Evolutionary conservation across 2,888 invertebrate genomes (phyloP), one percentile per base, ranked within the genome.

Genomic region (Diplolepis rosae): DNA sequence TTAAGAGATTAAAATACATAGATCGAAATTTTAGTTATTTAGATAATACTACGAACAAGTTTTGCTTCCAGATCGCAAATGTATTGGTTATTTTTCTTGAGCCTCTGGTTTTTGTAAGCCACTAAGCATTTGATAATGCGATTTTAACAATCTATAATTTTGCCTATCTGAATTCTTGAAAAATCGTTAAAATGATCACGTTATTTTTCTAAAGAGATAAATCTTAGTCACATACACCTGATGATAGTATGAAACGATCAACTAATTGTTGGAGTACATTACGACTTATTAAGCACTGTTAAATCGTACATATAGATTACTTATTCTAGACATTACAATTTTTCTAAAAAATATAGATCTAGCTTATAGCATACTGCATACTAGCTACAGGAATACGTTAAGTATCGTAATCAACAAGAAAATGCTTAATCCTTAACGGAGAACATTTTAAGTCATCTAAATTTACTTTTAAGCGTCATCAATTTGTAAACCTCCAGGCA

Each of bases 361-460:
- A 84, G 80, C 79, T 81, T 82, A 81, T 70, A 70, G 78, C 82
- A 73, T 81, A 84, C 80, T 77, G 80, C 76, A 73, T 74, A 75
- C 66, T 73, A 54, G 61, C 61, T 35, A 61, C 24, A 61, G 13
- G 35, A 61, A 24, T 39, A 78, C 61, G 75, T 77, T 77, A 80
- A 78, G 66, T 79, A 79, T 77, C 73, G 70, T 73, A 70, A 48
- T 65, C 73, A 71, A 73, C 72, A 74, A 76, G 42, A 54, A 74
- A 68, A 74, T 75, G 70, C 71, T 71, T 73, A 73, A 72, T 75
- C 69, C 66, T 18, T 72, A 75, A 74, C 71, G 45, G 61, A 67
- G 73, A 74, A 70, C 69, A 70, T 70, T 72, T 72, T 68, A 52
- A 77, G 70, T 69, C 39, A 65, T 72, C 65, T 80, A 80, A 80